These are phyloP conservation scores for Semnornis frantzii DNA, from an alignment of 2,113 vertebrate genomes.

Conservation along the genomic window DNA sequence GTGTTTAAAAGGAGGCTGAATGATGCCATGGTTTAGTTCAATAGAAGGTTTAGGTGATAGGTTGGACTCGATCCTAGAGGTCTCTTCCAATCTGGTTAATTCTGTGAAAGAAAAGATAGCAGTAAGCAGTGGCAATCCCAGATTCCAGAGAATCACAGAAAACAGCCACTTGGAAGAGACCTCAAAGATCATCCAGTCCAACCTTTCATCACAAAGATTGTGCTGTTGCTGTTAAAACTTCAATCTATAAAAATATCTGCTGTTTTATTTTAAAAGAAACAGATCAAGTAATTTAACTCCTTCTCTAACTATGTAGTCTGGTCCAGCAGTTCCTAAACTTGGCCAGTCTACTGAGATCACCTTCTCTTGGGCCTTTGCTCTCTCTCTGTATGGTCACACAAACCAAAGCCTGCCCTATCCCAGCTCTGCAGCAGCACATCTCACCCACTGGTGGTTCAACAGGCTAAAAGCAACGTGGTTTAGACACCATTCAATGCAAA, in stretches of 20 bases:
- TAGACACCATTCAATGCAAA: not conserved
- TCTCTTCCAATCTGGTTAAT: too few species aligned
- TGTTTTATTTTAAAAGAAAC: not conserved
- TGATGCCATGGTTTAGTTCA: too few species aligned
- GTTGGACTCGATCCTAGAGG: too few species aligned
- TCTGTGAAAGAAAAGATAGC: not conserved
- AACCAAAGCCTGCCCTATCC: not conserved
- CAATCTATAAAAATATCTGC: not conserved
- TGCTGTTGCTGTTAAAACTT: not conserved
- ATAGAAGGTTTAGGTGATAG: too few species aligned
- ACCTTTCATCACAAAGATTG: not conserved
- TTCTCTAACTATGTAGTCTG: not conserved
- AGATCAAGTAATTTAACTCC: not conserved
- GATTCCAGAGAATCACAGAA: not conserved
- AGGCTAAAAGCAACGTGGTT: not conserved
- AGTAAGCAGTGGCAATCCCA: not conserved
- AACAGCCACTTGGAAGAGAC: too few species aligned
- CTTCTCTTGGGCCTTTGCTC: not conserved
- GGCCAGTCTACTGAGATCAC: not conserved
- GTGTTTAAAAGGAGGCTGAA: too few species aligned
- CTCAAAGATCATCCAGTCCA: too few species aligned
- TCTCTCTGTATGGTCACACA: accelerated
- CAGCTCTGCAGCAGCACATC: not conserved
- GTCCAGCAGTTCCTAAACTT: not conserved
- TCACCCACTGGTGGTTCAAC: not conserved